Conservation (phyloP, 2,888 invertebrate species). For the Epirrhoe alternata region DNA sequence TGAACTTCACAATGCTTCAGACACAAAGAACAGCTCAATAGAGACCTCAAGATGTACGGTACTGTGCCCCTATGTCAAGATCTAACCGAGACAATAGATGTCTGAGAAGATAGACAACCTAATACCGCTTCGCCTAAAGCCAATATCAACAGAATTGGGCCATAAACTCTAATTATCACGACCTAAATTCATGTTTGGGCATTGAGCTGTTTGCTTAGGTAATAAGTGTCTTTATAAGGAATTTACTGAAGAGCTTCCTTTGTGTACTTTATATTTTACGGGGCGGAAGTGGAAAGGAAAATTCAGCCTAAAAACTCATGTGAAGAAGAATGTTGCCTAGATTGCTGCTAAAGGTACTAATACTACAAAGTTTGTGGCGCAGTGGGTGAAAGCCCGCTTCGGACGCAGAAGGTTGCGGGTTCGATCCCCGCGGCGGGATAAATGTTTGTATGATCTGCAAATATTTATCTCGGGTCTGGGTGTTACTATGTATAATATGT, state of each 20-base stretch:
- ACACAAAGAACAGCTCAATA: not conserved
- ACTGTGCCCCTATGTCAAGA: not conserved
- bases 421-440: too few species aligned
- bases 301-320: slow-evolving; percentile 12
- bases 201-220: slow-evolving; percentile 7
- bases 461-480: too few species aligned
- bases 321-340: too few species aligned
- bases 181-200: slow-evolving; percentile 17
- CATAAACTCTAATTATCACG: slow-evolving; percentile 16
- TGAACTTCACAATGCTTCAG: not conserved
- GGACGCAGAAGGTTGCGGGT: too few species aligned
- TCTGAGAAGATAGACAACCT: slow-evolving; percentile 6
- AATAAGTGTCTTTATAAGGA: slow-evolving; percentile 12
- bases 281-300: not conserved
- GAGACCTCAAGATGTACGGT: not conserved
- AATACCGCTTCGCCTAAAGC: slow-evolving; percentile 8
- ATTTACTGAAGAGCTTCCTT: slow-evolving; percentile 6
- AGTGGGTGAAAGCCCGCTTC: too few species aligned
- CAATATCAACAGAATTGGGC: slow-evolving; percentile 11
- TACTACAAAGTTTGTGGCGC: too few species aligned
- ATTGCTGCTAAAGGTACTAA: too few species aligned
- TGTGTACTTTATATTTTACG: not conserved
- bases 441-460: too few species aligned
- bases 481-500: too few species aligned
- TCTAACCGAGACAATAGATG: not conserved